Base-by-base conservation (phyloP, 2,888 invertebrate species). In the Baronia brevicornis region DNA sequence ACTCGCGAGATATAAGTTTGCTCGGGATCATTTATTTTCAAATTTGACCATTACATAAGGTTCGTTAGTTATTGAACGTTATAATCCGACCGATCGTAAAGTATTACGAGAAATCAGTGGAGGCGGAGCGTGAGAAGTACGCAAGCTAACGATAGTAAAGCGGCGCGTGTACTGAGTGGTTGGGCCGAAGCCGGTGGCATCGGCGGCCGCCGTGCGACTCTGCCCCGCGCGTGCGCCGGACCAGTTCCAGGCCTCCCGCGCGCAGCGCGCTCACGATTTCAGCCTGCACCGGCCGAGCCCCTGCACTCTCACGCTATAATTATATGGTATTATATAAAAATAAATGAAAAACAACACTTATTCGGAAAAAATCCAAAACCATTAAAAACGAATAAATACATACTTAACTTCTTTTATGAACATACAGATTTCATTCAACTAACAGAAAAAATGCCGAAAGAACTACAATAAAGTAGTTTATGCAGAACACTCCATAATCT, bases 161-260 rank as follows among this genome's bases (percentile, higher is more conserved):
- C 78, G 62, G 70, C 78, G 75, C 77, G 74, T 64, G 71, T 68
- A 79, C 80, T 79, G 79, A 78, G 65, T 60, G 66, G 52, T 47
- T 46, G 42, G 45, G 50, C 39, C 49, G 43, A 40, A 43, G 63
- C 52, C 52, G 55, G 50, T 46, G 54, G 56, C 58, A 62, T 66
- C 63, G 59, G 57, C 51, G 51, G 55, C 46, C 60, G 54, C 59
- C 17, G 19, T 15, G 25, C 26, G 48, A 51, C 54, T 52, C 54
- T 50, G 54, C 54, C 56, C 57, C 58, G 60, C 57, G 58, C 77
- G 64, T 75, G 78, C 77, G 75, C 62, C 67, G 64, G 75, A 74
- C 79, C 79, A 62, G 77, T 75, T 74, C 73, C 63, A 40, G 48
- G 43, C 64, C 68, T 66, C 69, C 70, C 65, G 64, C 63, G 47